Conservation (phyloP, 2,888 invertebrate species). For the Melieria crassipennis region DNA sequence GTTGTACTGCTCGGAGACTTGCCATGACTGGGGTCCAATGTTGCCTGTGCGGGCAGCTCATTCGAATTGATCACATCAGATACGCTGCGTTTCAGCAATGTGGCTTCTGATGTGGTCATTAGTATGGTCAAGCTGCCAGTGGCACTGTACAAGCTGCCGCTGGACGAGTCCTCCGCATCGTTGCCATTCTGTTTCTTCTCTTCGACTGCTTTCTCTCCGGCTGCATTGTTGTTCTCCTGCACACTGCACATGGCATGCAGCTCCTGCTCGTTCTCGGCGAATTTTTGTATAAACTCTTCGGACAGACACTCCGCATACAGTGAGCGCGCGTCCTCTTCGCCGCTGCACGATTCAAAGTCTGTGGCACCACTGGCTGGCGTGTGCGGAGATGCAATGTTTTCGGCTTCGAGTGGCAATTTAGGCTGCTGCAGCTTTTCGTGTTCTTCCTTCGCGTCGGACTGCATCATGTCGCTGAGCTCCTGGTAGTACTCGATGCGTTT, state of each 20-base stretch:
- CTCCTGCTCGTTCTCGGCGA: slow-evolving; percentile 45
- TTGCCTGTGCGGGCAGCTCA: slow-evolving; percentile 38
- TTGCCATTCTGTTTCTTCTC: neutral
- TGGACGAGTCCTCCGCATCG: neutral
- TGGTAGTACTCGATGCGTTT: slow-evolving; percentile 58
- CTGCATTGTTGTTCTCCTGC: neutral
- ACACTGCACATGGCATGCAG: slow-evolving; percentile 39
- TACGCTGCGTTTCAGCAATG: slow-evolving; percentile 46
- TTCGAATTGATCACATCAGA: slow-evolving; percentile 60
- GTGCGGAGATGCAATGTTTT: slow-evolving; percentile 21
- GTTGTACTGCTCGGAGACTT: neutral
- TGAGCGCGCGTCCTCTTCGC: slow-evolving; percentile 47
- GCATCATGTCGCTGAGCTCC: slow-evolving; percentile 50
- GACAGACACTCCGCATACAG: slow-evolving; percentile 51
- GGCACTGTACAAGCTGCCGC: slow-evolving; percentile 5
- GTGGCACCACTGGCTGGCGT: slow-evolving; percentile 46
- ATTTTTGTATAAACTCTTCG: slow-evolving; percentile 47
- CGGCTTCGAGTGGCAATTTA: slow-evolving; percentile 31
- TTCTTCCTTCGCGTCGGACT: slow-evolving; percentile 37
- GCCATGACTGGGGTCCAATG: neutral
- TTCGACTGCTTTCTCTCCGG: slow-evolving; percentile 23
- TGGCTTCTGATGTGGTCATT: slow-evolving; percentile 7
- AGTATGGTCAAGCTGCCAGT: neutral
- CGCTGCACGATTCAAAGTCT: slow-evolving; percentile 54
- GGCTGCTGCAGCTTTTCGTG: slow-evolving; percentile 15